Percentiles rank a stretch among this genome's conserved stretches.
Conservation (phyloP, 2,113 vertebrate genomes). For the Pangasianodon hypophthalmus region DNA sequence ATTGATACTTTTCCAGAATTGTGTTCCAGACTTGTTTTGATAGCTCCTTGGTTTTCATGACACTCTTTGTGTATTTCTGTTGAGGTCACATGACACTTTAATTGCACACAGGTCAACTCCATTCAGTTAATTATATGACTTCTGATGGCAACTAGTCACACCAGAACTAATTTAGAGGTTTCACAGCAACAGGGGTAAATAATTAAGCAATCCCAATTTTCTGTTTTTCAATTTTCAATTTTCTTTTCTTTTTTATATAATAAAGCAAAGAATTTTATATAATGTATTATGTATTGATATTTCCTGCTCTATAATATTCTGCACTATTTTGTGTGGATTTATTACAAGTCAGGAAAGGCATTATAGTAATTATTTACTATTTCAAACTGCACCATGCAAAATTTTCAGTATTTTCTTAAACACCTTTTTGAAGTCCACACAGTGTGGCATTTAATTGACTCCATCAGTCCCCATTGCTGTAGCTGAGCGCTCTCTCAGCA, state of each 20-base stretch:
- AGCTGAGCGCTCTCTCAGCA: slow-evolving; percentile 12
- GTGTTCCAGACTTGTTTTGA: neutral
- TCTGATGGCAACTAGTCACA: neutral
- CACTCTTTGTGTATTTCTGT: neutral
- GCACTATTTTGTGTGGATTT: neutral
- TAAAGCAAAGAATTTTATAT: no score
- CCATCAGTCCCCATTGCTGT: neutral
- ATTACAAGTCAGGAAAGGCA: neutral
- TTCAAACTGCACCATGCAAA: neutral
- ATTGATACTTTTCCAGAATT: neutral
- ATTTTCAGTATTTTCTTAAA: neutral
- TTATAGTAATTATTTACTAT: neutral
- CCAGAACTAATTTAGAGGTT: neutral
- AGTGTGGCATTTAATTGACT: slow-evolving; percentile 18
- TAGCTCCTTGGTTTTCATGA: neutral
- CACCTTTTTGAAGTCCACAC: neutral
- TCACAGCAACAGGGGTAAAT: neutral
- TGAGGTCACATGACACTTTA: no score
- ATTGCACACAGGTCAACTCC: no score
- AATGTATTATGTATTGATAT: neutral
- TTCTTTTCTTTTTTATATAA: no score
- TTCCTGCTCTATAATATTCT: neutral
- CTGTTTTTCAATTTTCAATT: no score
- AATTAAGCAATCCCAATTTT: neutral
- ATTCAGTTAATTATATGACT: neutral